These are phyloP conservation scores for Ypsolopha sequella DNA, from an alignment of 2,888 invertebrate genomes.

Conservation along the genomic window DNA sequence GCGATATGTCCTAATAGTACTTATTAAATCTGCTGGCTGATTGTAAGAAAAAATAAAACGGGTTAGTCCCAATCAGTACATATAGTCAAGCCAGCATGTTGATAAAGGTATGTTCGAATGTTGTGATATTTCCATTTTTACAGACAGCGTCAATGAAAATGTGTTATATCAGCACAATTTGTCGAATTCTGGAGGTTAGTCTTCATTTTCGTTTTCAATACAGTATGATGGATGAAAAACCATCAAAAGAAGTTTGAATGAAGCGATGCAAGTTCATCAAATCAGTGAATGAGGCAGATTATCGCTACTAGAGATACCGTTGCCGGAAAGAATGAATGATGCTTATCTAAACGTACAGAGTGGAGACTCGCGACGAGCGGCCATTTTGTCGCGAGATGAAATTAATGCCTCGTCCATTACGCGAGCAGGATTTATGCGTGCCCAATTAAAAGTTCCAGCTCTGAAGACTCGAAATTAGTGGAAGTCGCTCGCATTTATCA, in stretches of 20 bases:
- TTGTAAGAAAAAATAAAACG: no score
- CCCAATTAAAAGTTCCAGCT: slow-evolving; percentile 66
- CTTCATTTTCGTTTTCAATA: no score
- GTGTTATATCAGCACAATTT: neutral
- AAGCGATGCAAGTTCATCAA: neutral
- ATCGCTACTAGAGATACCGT: slow-evolving; percentile 4
- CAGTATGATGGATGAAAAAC: no score
- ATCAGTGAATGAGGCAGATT: slow-evolving; percentile 1
- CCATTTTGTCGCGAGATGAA: slow-evolving; percentile 57
- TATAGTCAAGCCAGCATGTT: no score
- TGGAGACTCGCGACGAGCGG: slow-evolving; percentile 19
- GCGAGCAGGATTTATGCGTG: slow-evolving; percentile 54
- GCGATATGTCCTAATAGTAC: no score
- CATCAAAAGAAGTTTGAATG: neutral
- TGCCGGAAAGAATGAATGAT: slow-evolving; percentile 55
- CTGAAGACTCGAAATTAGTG: slow-evolving; percentile 66
- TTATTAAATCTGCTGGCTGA: no score
- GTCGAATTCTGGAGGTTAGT: no score
- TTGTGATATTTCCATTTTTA: no score
- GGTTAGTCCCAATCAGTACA: no score
- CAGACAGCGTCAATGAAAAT: neutral
- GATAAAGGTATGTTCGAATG: no score
- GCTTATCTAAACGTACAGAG: slow-evolving; percentile 51
- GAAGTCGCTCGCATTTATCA: slow-evolving; percentile 67
- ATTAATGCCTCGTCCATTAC: slow-evolving; percentile 60